Conservation (phyloP, 2,797 vertebrate species). For the Anas acuta region DNA sequence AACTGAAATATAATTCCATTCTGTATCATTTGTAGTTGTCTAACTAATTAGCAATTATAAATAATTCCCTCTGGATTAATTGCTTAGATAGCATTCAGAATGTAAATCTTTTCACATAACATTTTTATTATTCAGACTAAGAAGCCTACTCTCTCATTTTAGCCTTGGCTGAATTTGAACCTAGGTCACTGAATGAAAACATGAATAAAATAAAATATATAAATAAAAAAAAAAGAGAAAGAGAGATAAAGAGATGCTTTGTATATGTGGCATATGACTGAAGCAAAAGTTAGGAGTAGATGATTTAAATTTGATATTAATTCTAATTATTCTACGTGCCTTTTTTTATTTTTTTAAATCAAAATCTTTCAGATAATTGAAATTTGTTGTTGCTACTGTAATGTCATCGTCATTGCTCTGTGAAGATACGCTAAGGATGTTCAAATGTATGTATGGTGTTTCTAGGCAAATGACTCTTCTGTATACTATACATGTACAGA, state of each 20-base stretch:
- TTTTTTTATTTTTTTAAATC: neutral
- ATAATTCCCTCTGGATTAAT: conserved; percentile 57
- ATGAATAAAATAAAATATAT: neutral
- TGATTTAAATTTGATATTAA: neutral
- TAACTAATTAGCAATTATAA: conserved; percentile 65
- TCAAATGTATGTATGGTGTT: neutral
- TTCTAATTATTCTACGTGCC: neutral
- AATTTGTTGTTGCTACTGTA: neutral
- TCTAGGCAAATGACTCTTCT: neutral
- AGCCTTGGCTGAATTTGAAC: conserved; percentile 53
- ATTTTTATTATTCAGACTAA: conserved; percentile 1
- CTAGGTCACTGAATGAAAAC: conserved; percentile 17
- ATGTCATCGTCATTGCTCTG: neutral
- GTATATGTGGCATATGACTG: neutral
- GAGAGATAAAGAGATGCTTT: neutral
- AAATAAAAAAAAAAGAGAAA: neutral
- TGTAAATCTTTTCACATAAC: conserved; percentile 52
- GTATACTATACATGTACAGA: too few relatives aligned
- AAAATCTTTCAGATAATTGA: neutral
- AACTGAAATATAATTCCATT: conserved; percentile 37
- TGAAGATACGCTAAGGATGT: neutral
- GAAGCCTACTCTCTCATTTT: conserved; percentile 47
- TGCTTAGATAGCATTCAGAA: conserved; percentile 56
- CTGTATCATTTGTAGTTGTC: conserved; percentile 51
- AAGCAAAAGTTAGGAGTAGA: neutral